A percentile compares a stretch with the other conserved stretches of the same genome.
These are phyloP conservation scores for Thyatira batis DNA, from an alignment of 2,888 invertebrate genomes.

Conservation along the genomic window DNA sequence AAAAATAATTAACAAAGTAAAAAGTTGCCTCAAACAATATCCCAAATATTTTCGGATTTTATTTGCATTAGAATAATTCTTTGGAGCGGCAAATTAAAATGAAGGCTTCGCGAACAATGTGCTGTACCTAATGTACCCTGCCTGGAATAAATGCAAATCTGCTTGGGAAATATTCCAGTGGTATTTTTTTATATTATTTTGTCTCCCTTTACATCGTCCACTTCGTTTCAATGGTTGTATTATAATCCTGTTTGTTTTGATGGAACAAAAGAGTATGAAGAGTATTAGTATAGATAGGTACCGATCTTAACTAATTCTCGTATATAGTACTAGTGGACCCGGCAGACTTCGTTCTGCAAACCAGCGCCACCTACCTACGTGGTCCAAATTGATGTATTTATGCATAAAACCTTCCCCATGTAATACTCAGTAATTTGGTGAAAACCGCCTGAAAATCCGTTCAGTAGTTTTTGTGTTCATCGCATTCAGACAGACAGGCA, in stretches of 20 bases:
- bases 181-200: conserved; percentile 29
- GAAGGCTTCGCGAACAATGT: conserved; percentile 40
- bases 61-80: conserved; percentile 36
- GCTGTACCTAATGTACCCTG: conserved; percentile 38
- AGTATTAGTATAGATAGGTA: too few relatives aligned
- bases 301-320: too few relatives aligned
- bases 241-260: conserved; percentile 21
- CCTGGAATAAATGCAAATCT: conserved; percentile 50
- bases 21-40: background rate
- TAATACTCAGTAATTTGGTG: too few relatives aligned
- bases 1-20: background rate
- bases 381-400: too few relatives aligned
- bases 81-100: conserved; percentile 33
- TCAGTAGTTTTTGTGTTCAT: too few relatives aligned
- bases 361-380: too few relatives aligned
- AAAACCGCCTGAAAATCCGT: too few relatives aligned
- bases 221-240: conserved; percentile 16
- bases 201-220: conserved; percentile 22
- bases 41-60: conserved; percentile 7
- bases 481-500: too few relatives aligned
- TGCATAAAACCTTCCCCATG: too few relatives aligned
- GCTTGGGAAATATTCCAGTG: conserved; percentile 47
- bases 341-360: too few relatives aligned
- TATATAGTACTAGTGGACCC: too few relatives aligned
- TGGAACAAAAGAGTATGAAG: conserved; percentile 19